Conservation (phyloP, 2,113 vertebrate species). For the Heliornis fulica region DNA sequence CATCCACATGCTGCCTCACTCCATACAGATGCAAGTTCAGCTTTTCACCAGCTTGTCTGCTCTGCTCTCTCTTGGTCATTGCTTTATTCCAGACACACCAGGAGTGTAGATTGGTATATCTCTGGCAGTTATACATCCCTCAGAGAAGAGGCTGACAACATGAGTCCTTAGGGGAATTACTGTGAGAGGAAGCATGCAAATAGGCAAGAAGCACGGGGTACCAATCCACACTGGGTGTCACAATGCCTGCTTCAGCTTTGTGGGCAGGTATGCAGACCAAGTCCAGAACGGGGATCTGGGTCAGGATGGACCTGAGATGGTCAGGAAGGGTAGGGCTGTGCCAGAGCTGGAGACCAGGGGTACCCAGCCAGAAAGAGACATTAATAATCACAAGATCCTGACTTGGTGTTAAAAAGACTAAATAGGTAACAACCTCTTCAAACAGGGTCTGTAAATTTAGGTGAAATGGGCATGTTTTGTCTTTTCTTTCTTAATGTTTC, state of each 20-base stretch:
- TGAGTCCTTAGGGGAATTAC: not conserved
- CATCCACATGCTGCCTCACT: fast-evolving
- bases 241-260: not conserved
- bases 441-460: not conserved
- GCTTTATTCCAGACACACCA: not conserved
- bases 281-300: fast-evolving
- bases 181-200: not conserved
- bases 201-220: not conserved
- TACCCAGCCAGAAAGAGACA: not conserved
- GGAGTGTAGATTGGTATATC: not conserved
- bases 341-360: not conserved
- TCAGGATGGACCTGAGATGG: not conserved
- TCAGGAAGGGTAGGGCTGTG: not conserved
- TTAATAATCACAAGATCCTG: not conserved
- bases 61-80: not conserved
- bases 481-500: not conserved
- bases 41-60: not conserved
- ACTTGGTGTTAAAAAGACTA: not conserved
- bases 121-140: not conserved
- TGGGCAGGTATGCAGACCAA: not conserved
- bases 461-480: not conserved
- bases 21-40: not conserved
- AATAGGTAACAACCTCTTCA: not conserved
- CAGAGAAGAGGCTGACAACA: not conserved
- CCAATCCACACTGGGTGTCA: fast-evolving